Conservation (phyloP, 2,888 invertebrate species). For the Iphiclides podalirius region DNA sequence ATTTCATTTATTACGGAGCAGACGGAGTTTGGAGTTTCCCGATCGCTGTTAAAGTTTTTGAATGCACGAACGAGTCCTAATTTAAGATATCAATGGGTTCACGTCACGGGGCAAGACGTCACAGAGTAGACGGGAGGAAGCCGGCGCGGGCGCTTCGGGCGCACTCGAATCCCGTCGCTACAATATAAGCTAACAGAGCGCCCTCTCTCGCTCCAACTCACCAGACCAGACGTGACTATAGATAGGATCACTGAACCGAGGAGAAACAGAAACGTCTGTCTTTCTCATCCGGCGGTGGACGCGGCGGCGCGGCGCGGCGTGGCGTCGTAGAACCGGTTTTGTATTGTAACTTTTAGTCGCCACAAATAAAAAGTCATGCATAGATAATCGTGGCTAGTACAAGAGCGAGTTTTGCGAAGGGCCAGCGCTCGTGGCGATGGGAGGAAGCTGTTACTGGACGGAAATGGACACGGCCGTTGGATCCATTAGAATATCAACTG, state of each 20-base stretch:
- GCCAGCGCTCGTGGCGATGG: slow-evolving; percentile 45
- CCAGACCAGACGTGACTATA: slow-evolving; percentile 43
- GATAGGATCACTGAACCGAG: slow-evolving; percentile 73
- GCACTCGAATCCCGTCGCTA: slow-evolving; percentile 52
- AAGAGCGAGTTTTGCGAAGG: slow-evolving; percentile 51
- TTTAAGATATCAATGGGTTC: slow-evolving; percentile 61
- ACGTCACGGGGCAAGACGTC: slow-evolving; percentile 57
- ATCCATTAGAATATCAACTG: slow-evolving; percentile 44
- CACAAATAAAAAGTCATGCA: slow-evolving; percentile 66
- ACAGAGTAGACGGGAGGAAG: slow-evolving; percentile 42
- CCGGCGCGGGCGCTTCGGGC: slow-evolving; percentile 57
- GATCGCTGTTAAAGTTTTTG: background rate
- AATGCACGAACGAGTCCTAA: slow-evolving; percentile 30
- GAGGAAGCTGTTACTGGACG: slow-evolving; percentile 71
- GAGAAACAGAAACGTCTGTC: slow-evolving; percentile 63
- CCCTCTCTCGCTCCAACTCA: slow-evolving; percentile 44
- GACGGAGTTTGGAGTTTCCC: too few relatives aligned
- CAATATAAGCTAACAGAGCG: slow-evolving; percentile 30
- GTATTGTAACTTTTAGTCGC: slow-evolving; percentile 62
- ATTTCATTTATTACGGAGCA: too few relatives aligned
- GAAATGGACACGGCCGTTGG: slow-evolving; percentile 58
- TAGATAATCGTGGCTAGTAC: slow-evolving; percentile 56
- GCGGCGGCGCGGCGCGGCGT: too few relatives aligned
- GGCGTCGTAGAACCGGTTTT: slow-evolving; percentile 59
- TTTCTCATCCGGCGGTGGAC: slow-evolving; percentile 61